These are phyloP conservation scores for Zaprionus camerounensis DNA, from an alignment of 1,140 invertebrate species.

Conservation along the genomic window DNA sequence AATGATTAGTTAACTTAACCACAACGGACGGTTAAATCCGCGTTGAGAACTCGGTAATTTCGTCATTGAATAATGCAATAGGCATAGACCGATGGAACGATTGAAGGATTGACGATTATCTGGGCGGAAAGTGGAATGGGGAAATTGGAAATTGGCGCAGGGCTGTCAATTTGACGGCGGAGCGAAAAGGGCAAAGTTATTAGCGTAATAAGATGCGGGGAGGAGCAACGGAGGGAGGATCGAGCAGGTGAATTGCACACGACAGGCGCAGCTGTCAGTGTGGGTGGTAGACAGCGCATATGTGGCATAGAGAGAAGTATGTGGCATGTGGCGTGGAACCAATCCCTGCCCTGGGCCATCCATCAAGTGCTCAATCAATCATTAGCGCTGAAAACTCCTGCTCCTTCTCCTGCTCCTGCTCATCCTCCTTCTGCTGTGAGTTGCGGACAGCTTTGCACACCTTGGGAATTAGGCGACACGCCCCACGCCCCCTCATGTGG, in stretches of 20 bases:
- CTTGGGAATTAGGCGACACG: conserved; percentile 73
- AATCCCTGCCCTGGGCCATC: conserved; percentile 51
- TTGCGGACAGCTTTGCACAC: conserved; percentile 65
- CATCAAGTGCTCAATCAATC: conserved; percentile 80
- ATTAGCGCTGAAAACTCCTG: conserved; percentile 69
- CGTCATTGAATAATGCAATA: conserved; percentile 57
- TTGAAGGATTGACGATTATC: conserved; percentile 15
- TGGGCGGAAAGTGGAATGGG: not conserved
- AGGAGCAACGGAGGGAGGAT: not conserved
- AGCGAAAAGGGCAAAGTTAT: conserved; percentile 77
- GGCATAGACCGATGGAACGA: conserved; percentile 17
- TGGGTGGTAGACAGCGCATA: conserved; percentile 14
- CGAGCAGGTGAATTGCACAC: conserved; percentile 69
- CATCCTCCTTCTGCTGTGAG: conserved; percentile 23
- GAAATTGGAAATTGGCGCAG: not conserved
- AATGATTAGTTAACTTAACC: not conserved
- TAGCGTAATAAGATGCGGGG: conserved; percentile 63
- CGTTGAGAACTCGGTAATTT: conserved; percentile 34
- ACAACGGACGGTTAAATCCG: conserved; percentile 37
- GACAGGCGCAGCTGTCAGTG: conserved; percentile 69
- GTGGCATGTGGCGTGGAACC: conserved; percentile 26
- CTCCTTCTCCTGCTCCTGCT: not conserved
- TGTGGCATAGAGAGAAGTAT: conserved; percentile 47
- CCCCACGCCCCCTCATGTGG: conserved; percentile 32
- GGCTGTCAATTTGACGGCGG: conserved; percentile 14